phyloP scores from a whole-genome alignment of 2,888 invertebrate genomes.

The Apamea crenata region DNA sequence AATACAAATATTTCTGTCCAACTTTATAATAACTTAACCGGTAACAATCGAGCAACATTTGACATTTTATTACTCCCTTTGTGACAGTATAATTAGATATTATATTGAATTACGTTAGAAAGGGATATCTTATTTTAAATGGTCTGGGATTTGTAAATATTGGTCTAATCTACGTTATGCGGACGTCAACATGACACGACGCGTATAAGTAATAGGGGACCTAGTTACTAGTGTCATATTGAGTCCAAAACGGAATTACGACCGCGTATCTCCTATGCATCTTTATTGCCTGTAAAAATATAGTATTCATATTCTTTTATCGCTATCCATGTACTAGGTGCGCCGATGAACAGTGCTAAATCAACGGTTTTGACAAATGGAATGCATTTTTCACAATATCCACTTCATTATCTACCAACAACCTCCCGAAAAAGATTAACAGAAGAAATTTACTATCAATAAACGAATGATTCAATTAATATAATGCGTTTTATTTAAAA shows the following conservation, averaged over 20 bases:
- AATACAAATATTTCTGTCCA: constrained; percentile 88
- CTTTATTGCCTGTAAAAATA: constrained; percentile 82
- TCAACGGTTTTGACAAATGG: constrained; percentile 85
- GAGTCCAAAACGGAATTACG: constrained; percentile 70
- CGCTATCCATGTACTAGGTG: constrained; percentile 82
- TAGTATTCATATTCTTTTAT: constrained; percentile 76
- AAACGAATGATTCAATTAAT: constrained; percentile 74
- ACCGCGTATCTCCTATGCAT: constrained; percentile 75
- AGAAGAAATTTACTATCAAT: constrained; percentile 72
- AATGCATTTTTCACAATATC: constrained; percentile 88
- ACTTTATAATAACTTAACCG: constrained; percentile 86
- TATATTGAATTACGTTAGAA: constrained; percentile 75
- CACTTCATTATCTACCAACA: constrained; percentile 81
- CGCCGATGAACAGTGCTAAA: constrained; percentile 87
- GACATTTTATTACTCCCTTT: constrained; percentile 87
- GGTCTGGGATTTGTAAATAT: constrained; percentile 81
- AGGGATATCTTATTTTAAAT: constrained; percentile 80
- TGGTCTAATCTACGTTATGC: constrained; percentile 70
- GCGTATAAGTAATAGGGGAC: constrained; percentile 38
- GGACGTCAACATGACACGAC: constrained; percentile 61
- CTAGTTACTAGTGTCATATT: constrained; percentile 61
- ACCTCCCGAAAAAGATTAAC: constrained; percentile 80
- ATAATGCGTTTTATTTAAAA: constrained; percentile 74
- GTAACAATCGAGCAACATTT: constrained; percentile 88
- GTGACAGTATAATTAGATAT: constrained; percentile 84